Evolutionary conservation across 2,797 vertebrate species (phyloP).

Genomic region (Typhlichthys eigenmanni): DNA sequence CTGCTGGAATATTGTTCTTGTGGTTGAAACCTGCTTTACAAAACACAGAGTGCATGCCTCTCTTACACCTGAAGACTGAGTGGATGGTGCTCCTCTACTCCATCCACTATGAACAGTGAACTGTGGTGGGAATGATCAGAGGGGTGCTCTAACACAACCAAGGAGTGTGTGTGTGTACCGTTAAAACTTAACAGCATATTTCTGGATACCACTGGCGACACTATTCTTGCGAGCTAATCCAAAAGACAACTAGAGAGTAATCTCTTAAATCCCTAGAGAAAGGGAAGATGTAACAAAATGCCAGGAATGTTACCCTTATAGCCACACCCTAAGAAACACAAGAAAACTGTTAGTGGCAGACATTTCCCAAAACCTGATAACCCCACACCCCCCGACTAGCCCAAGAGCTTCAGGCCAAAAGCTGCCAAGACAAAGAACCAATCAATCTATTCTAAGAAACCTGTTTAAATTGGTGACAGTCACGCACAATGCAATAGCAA

Average conservation of each 20-base stretch:
- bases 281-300: slow-evolving; percentile 16
- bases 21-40: background rate
- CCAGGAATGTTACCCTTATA: slow-evolving; percentile 15
- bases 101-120: too few species aligned
- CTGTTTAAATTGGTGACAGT: slow-evolving; percentile 41
- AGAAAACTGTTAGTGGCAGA: slow-evolving; percentile 29
- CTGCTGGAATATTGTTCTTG: too few species aligned
- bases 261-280: too few species aligned
- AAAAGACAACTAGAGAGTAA: background rate
- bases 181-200: too few species aligned
- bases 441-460: slow-evolving; percentile 39
- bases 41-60: background rate
- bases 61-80: too few species aligned
- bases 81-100: too few species aligned
- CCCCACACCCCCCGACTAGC: slow-evolving; percentile 27
- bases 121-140: too few species aligned
- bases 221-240: slow-evolving; percentile 3
- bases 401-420: slow-evolving; percentile 49
- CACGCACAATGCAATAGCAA: slow-evolving; percentile 19
- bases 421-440: slow-evolving; percentile 27
- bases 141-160: too few species aligned
- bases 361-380: slow-evolving; percentile 48
- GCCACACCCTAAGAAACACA: slow-evolving; percentile 61
- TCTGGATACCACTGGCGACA: background rate
- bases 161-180: too few species aligned